These are phyloP conservation scores for Ceryle rudis DNA, from an alignment of 2,797 vertebrate species.

Conservation along the genomic window DNA sequence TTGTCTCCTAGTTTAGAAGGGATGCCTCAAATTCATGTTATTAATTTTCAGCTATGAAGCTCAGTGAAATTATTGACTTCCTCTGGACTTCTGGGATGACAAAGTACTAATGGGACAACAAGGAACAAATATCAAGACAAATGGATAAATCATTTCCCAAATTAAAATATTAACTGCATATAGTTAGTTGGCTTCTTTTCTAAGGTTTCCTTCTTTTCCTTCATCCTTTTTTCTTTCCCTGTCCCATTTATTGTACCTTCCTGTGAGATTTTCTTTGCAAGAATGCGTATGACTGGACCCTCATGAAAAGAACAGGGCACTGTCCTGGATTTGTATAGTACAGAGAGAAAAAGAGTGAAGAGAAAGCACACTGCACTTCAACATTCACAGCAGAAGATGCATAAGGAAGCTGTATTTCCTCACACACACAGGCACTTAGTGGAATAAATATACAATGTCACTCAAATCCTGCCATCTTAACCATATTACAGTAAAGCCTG, in stretches of 20 bases:
- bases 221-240: not conserved
- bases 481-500: not conserved
- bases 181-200: not conserved
- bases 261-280: not conserved
- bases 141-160: not conserved
- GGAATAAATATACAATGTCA: not conserved
- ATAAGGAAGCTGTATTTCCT: not conserved
- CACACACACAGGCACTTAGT: not conserved
- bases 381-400: not conserved
- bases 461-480: not conserved
- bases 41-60: not conserved
- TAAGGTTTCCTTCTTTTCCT: not conserved
- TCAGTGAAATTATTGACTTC: not conserved
- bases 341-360: not conserved
- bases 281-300: not conserved
- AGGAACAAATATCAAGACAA: not conserved
- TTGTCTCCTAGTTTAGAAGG: not conserved
- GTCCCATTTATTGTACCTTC: not conserved
- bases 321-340: not conserved
- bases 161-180: conserved; percentile 1
- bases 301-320: not conserved
- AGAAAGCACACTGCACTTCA: not conserved
- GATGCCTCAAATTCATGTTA: not conserved
- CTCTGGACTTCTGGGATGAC: not conserved
- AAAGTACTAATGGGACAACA: not conserved